Conservation (phyloP, 2,113 vertebrate genomes). For the Bubalus kerabau region DNA sequence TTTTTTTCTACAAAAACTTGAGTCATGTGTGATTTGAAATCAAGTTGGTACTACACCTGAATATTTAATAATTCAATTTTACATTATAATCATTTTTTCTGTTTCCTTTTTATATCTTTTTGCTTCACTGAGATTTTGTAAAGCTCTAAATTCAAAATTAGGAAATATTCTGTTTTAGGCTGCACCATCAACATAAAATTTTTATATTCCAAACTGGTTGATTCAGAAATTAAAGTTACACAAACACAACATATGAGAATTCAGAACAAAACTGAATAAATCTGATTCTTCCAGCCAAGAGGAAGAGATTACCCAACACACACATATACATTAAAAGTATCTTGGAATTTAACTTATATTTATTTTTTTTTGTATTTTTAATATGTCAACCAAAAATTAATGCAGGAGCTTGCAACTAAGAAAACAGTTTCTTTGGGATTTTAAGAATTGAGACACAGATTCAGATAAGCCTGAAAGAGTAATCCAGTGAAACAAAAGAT, state of each 20-base stretch:
- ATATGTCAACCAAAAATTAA: not conserved
- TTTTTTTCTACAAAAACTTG: not conserved
- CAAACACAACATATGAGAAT: not conserved
- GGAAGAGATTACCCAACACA: not conserved
- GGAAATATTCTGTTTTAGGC: not conserved
- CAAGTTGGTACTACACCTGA: not conserved
- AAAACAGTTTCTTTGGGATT: not conserved
- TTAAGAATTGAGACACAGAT: not conserved
- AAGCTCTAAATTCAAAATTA: not conserved
- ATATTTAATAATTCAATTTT: not conserved
- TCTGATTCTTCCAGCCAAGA: not conserved
- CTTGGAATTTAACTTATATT: not conserved
- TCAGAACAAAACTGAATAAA: not conserved
- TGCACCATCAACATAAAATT: not conserved
- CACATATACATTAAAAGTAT: not conserved
- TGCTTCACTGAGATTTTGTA: not conserved
- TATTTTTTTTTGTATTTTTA: not conserved
- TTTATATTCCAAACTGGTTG: not conserved
- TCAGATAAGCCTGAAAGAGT: not conserved
- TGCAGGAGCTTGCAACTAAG: not conserved
- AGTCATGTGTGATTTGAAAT: not conserved
- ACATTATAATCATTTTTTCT: not conserved
- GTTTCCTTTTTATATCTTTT: not conserved
- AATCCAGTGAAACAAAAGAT: not conserved
- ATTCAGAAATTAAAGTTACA: not conserved